Percentiles rank a stretch among this genome's conserved stretches.
phyloP scores from a whole-genome alignment of 1,140 invertebrate genomes.

The Coelopa frigida region DNA sequence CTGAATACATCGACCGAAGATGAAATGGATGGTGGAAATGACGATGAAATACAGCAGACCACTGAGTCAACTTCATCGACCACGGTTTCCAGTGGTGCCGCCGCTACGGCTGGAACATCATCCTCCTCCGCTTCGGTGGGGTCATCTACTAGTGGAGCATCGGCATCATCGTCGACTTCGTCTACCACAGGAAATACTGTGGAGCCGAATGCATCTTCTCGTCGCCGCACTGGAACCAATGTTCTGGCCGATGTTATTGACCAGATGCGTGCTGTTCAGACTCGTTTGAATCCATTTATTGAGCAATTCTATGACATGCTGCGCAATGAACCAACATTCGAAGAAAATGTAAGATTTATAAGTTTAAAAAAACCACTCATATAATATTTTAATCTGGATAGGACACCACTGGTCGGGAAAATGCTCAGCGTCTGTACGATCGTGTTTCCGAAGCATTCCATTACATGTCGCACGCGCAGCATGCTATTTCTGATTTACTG shows the following conservation, averaged over 20 bases:
- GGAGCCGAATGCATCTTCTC: conserved; percentile 6
- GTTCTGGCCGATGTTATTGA: conserved; percentile 57
- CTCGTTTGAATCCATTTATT: conserved; percentile 56
- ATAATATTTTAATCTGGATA: conserved; percentile 19
- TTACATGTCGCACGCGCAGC: conserved; percentile 76
- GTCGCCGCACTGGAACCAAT: conserved; percentile 47
- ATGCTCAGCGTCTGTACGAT: conserved; percentile 59
- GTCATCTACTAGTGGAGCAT: neutral
- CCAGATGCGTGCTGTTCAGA: conserved; percentile 52
- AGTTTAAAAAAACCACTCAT: neutral
- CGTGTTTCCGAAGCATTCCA: conserved; percentile 73
- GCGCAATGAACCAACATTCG: conserved; percentile 52
- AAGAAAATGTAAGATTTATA: conserved; percentile 45
- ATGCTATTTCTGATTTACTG: conserved; percentile 79
- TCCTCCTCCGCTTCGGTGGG: too few relatives aligned
- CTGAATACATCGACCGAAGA: neutral
- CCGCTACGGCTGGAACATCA: too few relatives aligned
- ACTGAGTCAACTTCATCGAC: too few relatives aligned
- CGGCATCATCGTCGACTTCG: neutral
- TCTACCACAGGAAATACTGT: neutral
- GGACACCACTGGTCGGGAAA: conserved; percentile 45
- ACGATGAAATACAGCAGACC: too few relatives aligned
- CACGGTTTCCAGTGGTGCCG: conserved; percentile 1
- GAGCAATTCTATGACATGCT: conserved; percentile 54
- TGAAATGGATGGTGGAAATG: too few relatives aligned